phyloP scores from a whole-genome alignment of 2,113 vertebrate genomes.

The Grantiella picta region DNA sequence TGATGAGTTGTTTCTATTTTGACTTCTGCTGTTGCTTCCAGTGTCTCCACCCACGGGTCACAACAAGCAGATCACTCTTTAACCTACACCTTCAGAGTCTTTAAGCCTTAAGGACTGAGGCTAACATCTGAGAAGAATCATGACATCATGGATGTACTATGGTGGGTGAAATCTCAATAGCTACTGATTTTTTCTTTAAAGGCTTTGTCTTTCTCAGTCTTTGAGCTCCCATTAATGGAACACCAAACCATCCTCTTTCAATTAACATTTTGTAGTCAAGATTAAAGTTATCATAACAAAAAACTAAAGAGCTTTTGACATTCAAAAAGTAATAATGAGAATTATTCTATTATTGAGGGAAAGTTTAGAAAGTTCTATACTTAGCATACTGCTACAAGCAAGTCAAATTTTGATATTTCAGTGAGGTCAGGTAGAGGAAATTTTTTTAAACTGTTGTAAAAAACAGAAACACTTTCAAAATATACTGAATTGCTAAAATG shows the following conservation, averaged over 20 bases:
- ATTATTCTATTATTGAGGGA: neutral
- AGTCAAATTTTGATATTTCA: neutral
- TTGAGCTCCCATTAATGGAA: neutral
- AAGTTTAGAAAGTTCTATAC: neutral
- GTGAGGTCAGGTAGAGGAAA: neutral
- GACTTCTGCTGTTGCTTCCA: neutral
- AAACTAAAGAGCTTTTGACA: neutral
- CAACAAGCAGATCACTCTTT: neutral
- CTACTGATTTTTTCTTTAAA: neutral
- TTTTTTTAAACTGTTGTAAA: neutral
- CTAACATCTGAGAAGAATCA: neutral
- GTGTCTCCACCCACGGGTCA: neutral
- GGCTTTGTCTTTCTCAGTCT: neutral
- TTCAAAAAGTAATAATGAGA: neutral
- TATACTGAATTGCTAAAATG: neutral
- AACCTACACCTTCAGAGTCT: fast-evolving
- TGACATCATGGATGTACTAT: neutral
- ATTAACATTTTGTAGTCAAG: neutral
- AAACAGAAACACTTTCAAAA: neutral
- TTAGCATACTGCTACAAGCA: neutral
- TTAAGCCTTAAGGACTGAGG: neutral
- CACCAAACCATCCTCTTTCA: neutral
- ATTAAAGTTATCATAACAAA: neutral
- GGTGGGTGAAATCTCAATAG: neutral
- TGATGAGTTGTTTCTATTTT: neutral